These are phyloP conservation scores for Anser brachyrhynchus DNA, from an alignment of 2,113 vertebrate genomes.

Conservation along the genomic window DNA sequence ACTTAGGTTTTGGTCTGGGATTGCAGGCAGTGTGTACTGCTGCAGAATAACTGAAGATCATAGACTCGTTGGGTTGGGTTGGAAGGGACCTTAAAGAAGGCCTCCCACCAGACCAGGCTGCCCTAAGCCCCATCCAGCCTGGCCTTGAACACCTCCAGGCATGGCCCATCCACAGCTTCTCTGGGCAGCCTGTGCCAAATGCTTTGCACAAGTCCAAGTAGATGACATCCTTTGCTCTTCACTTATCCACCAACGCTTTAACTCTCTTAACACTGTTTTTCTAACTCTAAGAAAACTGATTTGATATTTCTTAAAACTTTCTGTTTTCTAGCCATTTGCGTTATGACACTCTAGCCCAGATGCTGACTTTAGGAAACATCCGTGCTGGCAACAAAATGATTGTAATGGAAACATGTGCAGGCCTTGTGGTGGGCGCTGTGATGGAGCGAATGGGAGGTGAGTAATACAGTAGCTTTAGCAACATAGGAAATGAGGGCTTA, in stretches of 20 bases:
- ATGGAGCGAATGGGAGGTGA: slow-evolving; percentile 98
- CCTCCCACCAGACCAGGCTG: too few species aligned
- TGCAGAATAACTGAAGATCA: background rate
- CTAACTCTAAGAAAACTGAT: background rate
- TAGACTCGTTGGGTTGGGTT: too few species aligned
- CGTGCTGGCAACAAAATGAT: slow-evolving; percentile 93
- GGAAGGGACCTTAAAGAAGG: too few species aligned
- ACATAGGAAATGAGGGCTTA: background rate
- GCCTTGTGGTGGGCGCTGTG: slow-evolving; percentile 90
- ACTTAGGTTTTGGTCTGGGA: background rate
- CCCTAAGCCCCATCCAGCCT: too few species aligned
- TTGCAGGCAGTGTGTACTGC: background rate
- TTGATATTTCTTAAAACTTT: background rate
- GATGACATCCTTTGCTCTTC: too few species aligned
- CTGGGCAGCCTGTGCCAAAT: too few species aligned
- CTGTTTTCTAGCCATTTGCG: slow-evolving; percentile 85
- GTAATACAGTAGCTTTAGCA: background rate
- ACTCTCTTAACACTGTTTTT: background rate
- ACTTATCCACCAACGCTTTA: too few species aligned
- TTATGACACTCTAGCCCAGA: slow-evolving; percentile 94
- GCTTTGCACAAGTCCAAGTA: too few species aligned
- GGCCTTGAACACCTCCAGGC: too few species aligned
- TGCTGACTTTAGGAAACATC: slow-evolving; percentile 92
- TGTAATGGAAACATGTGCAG: slow-evolving; percentile 93
- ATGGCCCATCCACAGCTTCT: too few species aligned